Evolutionary conservation across 2,113 vertebrate species (phyloP), one percentile per base, ranked within the genome.

Genomic region (Oenanthe melanoleuca): DNA sequence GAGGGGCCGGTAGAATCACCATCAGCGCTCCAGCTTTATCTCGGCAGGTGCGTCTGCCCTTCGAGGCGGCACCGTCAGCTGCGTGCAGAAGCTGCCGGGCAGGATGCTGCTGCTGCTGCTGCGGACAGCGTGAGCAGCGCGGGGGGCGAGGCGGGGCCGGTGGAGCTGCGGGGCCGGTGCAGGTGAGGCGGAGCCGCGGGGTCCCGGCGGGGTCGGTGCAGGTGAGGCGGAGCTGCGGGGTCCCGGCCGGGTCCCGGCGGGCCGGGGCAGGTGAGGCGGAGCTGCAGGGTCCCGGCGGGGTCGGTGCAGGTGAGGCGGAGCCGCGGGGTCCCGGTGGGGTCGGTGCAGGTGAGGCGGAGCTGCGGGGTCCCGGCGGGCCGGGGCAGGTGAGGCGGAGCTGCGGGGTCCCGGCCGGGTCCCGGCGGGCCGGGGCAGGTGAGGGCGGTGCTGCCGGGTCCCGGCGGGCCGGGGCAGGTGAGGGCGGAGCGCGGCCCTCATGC

Each of bases 261-360:
- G 28, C 3, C 28, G 40, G 61, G 31, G 92, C 89, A 82, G 94
- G 81, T 94, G 94, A 94, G 94, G 95, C 86, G 16, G 59, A 49
- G 67, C 73, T 3, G 84, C 55, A 38, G 73, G 40, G 40, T 40
- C 40, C 40, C 14, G 40, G 73, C 55, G 40, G 40, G 40, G 40
- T 14, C 40, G 40, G 63, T 29, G 92, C 90, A 83, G 95, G 89
- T 94, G 95, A 94, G 95, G 95, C 92, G 16, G 59, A 49, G 67
- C 34, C 8, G 34, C 34, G 8, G 34, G 34, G 34, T 37, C 34
- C 34, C 34, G 34, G 34, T 8, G 34, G 34, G 34, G 34, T 37
- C 34, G 34, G 34, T 37, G 34, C 34, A 37, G 34, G 34, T 37
- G 34, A 37, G 34, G 34, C 34, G 34, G 34, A 37, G 34, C 34